Conservation (phyloP, 2,888 invertebrate genomes). For the Mystacides longicornis region DNA sequence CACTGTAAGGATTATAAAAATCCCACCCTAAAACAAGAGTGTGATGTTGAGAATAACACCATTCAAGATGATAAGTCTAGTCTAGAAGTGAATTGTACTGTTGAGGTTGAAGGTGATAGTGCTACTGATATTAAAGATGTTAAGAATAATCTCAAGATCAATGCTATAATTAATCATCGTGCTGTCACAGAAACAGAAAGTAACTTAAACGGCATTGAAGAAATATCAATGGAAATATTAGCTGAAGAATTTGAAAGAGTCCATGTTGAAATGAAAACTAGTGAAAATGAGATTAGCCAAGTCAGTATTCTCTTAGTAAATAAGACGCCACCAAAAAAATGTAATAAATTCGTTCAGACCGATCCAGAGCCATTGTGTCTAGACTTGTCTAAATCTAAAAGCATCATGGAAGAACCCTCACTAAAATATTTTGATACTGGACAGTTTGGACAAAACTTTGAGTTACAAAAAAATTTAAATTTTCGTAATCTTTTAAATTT, state of each 20-base stretch:
- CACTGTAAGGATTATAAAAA: background rate
- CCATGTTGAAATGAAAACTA: slow-evolving; percentile 25
- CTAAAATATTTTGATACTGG: slow-evolving; percentile 14
- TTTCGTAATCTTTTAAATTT: slow-evolving; percentile 3
- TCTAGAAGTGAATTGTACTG: slow-evolving; percentile 20
- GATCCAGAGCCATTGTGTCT: slow-evolving; percentile 13
- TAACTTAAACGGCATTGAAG: slow-evolving; percentile 8
- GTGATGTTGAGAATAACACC: slow-evolving; percentile 5
- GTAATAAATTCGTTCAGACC: slow-evolving; percentile 21
- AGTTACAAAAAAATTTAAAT: background rate
- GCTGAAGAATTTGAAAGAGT: slow-evolving; percentile 25
- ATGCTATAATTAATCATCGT: slow-evolving; percentile 19
- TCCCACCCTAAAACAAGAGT: background rate
- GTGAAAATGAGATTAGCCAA: slow-evolving; percentile 20
- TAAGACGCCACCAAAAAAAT: slow-evolving; percentile 19
- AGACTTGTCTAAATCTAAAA: background rate
- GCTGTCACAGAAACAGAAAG: slow-evolving; percentile 6
- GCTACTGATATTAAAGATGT: background rate
- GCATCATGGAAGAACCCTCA: background rate
- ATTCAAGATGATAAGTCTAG: slow-evolving; percentile 11
- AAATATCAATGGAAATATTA: slow-evolving; percentile 21
- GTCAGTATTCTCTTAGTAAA: slow-evolving; percentile 26
- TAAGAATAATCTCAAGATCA: slow-evolving; percentile 20
- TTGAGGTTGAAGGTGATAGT: slow-evolving; percentile 17
- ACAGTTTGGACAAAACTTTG: slow-evolving; percentile 4